Conservation (phyloP, 2,888 invertebrate species). For the Litoditis marina region DNA sequence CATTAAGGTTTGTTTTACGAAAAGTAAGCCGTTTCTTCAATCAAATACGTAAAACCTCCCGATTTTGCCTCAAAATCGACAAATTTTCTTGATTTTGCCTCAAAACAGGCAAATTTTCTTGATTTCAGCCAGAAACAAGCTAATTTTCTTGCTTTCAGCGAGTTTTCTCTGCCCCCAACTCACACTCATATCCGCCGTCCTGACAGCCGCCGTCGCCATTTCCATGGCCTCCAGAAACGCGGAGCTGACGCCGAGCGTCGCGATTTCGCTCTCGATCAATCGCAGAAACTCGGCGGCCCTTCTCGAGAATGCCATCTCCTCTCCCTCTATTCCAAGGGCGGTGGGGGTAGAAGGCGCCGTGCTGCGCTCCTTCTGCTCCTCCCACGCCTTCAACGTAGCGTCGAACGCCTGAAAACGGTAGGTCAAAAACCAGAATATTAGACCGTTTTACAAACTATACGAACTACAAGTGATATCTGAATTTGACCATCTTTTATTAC, state of each 20-base stretch:
- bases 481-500: background rate
- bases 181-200: constrained; percentile 25
- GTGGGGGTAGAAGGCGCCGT: constrained; percentile 39
- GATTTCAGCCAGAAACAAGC: no score
- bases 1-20: no score
- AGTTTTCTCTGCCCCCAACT: constrained; percentile 17
- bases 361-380: constrained; percentile 72
- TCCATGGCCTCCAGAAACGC: constrained; percentile 39
- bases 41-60: no score
- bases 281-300: constrained; percentile 41
- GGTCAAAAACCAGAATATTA: background rate
- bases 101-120: no score
- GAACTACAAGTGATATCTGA: background rate
- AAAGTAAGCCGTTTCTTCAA: no score
- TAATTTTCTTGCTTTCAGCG: no score
- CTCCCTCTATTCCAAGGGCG: constrained; percentile 18
- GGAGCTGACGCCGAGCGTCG: constrained; percentile 40
- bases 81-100: no score
- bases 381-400: constrained; percentile 82
- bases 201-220: constrained; percentile 33
- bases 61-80: no score
- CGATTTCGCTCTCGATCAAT: constrained; percentile 43
- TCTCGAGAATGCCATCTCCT: constrained; percentile 26
- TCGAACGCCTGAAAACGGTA: constrained; percentile 72
- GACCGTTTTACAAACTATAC: background rate